Conservation (phyloP, 1,140 invertebrate species). For the Drosophila murphyi region DNA sequence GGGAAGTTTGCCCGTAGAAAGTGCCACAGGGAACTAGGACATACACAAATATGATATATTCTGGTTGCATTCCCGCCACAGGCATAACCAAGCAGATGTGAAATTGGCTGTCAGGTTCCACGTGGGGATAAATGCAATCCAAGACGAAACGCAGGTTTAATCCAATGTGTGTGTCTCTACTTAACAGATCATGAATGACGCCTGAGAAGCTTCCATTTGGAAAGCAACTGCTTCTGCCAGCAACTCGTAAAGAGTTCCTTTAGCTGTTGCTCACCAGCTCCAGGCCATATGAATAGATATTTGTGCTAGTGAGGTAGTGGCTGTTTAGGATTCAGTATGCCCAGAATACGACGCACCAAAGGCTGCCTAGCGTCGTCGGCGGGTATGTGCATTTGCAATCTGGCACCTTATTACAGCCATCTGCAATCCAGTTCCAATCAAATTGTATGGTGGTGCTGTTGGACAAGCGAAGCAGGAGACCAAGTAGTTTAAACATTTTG, state of each 20-base stretch:
- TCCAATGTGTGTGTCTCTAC: constrained; percentile 57
- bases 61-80: constrained; percentile 61
- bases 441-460: constrained; percentile 3
- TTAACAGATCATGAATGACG: constrained; percentile 52
- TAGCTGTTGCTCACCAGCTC: constrained; percentile 38
- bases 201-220: constrained; percentile 64
- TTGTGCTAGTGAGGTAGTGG: constrained; percentile 60
- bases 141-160: constrained; percentile 69
- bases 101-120: constrained; percentile 63
- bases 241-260: constrained; percentile 46
- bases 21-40: constrained; percentile 57
- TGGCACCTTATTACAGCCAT: neutral
- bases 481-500: constrained; percentile 1
- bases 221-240: constrained; percentile 62
- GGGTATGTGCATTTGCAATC: neutral
- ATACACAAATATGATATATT: constrained; percentile 67
- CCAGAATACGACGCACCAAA: constrained; percentile 49
- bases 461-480: constrained; percentile 20
- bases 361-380: constrained; percentile 21
- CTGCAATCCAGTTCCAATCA: neutral
- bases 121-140: constrained; percentile 56
- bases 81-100: constrained; percentile 66
- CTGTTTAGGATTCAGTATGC: constrained; percentile 69
- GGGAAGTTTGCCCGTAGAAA: constrained; percentile 56
- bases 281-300: constrained; percentile 73